Base-by-base conservation (phyloP, 2,797 vertebrate species). In the Myotis daubentonii region DNA sequence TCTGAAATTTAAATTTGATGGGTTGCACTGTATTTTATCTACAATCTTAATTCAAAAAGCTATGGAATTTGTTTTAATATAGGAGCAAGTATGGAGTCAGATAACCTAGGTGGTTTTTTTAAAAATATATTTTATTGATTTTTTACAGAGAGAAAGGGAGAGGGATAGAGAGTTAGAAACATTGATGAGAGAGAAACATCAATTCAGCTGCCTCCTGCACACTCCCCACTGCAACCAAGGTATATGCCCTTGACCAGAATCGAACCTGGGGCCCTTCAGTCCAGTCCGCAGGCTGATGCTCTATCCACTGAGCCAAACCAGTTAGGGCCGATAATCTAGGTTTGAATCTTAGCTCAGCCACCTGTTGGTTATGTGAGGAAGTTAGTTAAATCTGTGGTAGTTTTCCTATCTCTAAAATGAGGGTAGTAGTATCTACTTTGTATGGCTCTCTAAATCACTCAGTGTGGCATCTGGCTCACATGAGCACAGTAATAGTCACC, bases 1-100 rank as follows among this genome's bases (percentile, higher is more conserved):
- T 44, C 51, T 74, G 13, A 93, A 87, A 83, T 85, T 55, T 91
- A 68, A 75, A 94, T 92, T 60, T 68, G 53, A 86, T 47, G 20
- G 15, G 36, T 9, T 51, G 10, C 25, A 41, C 10, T 68, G 10
- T 66, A 47, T 86, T 93, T 96, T 91, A 75, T 41, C 57, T 65
- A 89, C 49, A 87, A 38, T 1, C 8, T 74, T 91, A 82, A 79
- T 71, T 57, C 19, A 49, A 93, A 83, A 70, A 41, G 36, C 1
- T 1, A 33, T 65, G 33, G 16, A 57, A 71, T 90, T 57, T 75
- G 5, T 90, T 83, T 82, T 71, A 51, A 55, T 65, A 51, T 10
- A 68, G 76, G 51, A 57, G 7, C 57, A 81, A 53, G 33, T 72
- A 44, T 66, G 16, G 20, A 85, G 19, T 91, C 22, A 72, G 51